Evolutionary conservation across 1,140 invertebrate species (phyloP), one percentile per base, ranked within the genome.

Genomic region (Solenopsis invicta): DNA sequence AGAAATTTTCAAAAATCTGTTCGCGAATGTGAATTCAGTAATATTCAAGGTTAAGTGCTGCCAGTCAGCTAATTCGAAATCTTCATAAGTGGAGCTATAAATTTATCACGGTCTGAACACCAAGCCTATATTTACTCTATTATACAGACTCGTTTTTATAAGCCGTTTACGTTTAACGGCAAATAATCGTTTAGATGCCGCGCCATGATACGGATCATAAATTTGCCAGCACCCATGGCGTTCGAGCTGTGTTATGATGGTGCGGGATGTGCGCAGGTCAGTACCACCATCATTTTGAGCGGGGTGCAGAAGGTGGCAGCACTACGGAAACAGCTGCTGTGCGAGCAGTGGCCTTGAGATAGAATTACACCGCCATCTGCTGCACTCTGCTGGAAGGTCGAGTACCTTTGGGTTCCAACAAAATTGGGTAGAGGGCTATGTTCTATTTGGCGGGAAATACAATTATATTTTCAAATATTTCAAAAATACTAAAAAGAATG

Each of bases 81-180:
- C 89, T 86, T 85, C 76, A 89, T 94, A 94, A 94, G 94, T 94
- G 94, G 93, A 92, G 91, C 93, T 94, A 95, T 95, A 95, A 95
- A 95, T 95, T 93, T 89, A 88, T 67, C 80, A 56, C 48, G 54
- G 71, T 52, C 62, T 50, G 86, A 91, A 89, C 89, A 92, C 90
- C 90, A 91, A 93, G 93, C 93, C 94, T 95, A 94, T 95, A 95
- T 95, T 95, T 95, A 95, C 94, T 95, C 95, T 95, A 95, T 95
- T 95, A 95, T 94, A 93, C 92, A 94, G 92, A 90, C 92, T 90
- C 91, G 90, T 93, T 94, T 94, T 93, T 93, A 92, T 93, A 93
- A 93, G 92, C 93, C 90, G 90, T 94, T 94, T 94, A 94, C 93
- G 93, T 94, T 95, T 94, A 94, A 94, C 92, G 93, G 91, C 93